Conservation (phyloP, 1,140 invertebrate species). For the Temnothorax curvispinosus region DNA sequence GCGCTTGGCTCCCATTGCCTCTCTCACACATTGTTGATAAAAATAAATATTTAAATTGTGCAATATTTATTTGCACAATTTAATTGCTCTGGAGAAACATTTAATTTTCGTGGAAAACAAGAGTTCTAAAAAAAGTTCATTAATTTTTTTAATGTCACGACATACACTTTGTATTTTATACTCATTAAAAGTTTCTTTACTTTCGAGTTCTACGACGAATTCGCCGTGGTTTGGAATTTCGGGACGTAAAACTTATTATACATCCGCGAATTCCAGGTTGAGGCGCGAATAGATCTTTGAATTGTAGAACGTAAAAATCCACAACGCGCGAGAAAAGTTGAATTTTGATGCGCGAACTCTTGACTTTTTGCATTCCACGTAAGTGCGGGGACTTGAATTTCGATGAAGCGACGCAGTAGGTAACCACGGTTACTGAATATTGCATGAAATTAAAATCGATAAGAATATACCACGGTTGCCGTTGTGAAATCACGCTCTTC, state of each 20-base stretch:
- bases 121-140: background rate
- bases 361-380: constrained; percentile 38
- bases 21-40: background rate
- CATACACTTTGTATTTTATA: background rate
- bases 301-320: constrained; percentile 54
- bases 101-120: background rate
- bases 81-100: background rate
- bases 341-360: constrained; percentile 40
- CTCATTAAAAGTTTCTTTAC: background rate
- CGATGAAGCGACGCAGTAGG: constrained; percentile 40
- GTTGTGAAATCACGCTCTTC: constrained; percentile 29
- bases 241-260: constrained; percentile 3
- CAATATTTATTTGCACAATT: background rate
- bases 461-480: constrained; percentile 19
- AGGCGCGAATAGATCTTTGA: constrained; percentile 38
- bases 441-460: constrained; percentile 62
- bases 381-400: constrained; percentile 53
- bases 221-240: background rate
- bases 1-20: too few relatives aligned
- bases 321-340: constrained; percentile 36
- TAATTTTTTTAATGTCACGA: background rate
- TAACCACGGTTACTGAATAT: constrained; percentile 61
- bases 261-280: background rate
- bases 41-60: background rate
- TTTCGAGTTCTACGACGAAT: background rate